Conservation (phyloP, 37 sponge, comb jelly and placozoan species). For the Ianthella basta region DNA sequence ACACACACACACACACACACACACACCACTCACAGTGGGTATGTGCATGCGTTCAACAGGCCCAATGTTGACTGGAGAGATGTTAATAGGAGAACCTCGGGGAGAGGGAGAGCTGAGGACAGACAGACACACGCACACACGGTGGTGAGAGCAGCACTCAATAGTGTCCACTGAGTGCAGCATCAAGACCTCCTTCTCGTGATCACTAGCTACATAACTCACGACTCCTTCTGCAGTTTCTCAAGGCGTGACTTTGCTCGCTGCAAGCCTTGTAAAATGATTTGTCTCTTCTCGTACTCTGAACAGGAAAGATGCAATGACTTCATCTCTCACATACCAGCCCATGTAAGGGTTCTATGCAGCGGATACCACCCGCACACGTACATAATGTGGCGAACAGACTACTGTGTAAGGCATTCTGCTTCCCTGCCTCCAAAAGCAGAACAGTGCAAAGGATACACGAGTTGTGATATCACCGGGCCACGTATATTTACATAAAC, state of each 20-base stretch:
- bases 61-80: conserved; percentile 24
- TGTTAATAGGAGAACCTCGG: neutral
- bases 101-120: neutral
- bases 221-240: conserved; percentile 12
- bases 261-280: conserved; percentile 16
- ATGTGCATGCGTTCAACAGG: conserved; percentile 26
- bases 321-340: no score
- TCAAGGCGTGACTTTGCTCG: conserved; percentile 11
- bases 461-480: no score
- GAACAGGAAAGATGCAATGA: neutral
- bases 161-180: no score
- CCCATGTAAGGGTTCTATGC: no score
- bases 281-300: conserved; percentile 31
- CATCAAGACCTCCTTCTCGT: no score
- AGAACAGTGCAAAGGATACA: no score
- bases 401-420: no score
- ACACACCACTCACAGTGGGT: conserved; percentile 17
- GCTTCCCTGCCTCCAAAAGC: no score
- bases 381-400: no score
- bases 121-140: neutral
- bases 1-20: conserved; percentile 9
- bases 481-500: no score
- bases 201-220: neutral
- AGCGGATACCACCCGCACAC: no score
- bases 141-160: no score